Base-by-base conservation (phyloP, 2,888 invertebrate species). In the Vesta saturnalis region DNA sequence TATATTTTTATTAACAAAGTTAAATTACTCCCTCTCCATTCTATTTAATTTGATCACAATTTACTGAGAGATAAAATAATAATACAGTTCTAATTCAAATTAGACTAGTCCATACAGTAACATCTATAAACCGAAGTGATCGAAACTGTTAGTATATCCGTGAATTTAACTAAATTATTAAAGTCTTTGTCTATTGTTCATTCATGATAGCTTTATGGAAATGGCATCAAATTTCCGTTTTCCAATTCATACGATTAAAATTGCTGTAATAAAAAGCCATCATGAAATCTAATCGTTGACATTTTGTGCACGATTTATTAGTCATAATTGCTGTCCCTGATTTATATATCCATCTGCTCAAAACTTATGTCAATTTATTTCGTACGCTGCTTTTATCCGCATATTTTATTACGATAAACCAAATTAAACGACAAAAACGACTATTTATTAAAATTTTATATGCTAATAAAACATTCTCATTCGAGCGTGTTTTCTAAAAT, bases 241-340 rank as follows among this genome's bases (percentile, higher is more conserved):
- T 67, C 67, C 63, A 67, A 67, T 67, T 67, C 67, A 67, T 67
- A 63, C 67, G 67, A 67, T 67, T 67, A 67, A 67, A 67, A 67
- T 67, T 67, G 59, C 60, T 8, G 67, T 59, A 67, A 67, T 67
- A 67, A 67, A 67, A 67, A 63, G 67, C 60, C 59, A 63, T 67
- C 67, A 64, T 67, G 63, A 67, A 67, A 67, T 67, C 67, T 63
- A 67, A 67, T 67, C 67, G 67, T 67, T 67, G 67, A 67, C 67
- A 46, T 67, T 67, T 67, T 67, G 60, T 58, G 57, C 54, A 52
- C 63, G 58, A 67, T 67, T 67, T 67, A 67, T 67, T 63, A 39
- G 55, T 67, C 63, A 63, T 67, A 67, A 67, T 67, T 67, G 67
- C 67, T 64, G 14, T 15, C 16, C 57, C 30, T 68, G 68, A 68